Evolutionary conservation across 2,888 invertebrate genomes (phyloP), one percentile per base, ranked within the genome.

Genomic region (Dilophus febrilis): DNA sequence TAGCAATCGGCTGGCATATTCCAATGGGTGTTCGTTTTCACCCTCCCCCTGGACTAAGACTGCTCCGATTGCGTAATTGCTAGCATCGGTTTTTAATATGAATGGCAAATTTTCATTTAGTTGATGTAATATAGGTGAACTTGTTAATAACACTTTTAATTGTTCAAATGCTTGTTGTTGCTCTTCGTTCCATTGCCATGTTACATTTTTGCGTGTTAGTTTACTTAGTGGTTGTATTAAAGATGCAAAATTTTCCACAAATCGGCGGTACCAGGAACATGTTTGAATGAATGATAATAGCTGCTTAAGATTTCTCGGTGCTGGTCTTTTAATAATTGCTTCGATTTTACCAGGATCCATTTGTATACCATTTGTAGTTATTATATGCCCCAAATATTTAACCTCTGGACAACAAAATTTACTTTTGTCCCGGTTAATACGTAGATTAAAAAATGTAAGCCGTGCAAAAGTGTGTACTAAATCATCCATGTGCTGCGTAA

Each of bases 171-270:
- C 48, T 1, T 27, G 31, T 12, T 42, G n/a, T 40, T 49, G 47
- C 3, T 46, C 49, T 3, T 22, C 4, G 2, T 19, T 43, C 52
- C 53, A 54, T 2, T 14, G 17, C 52, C 53, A 54, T 1, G 35
- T 1, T n/a, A 45, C 35, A 5, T 38, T 39, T 32, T 56, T 54
- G 6, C 38, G 47, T 1, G 52, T 51, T 0, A 55, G 34, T 1
- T 19, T 10, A 1, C 51, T 54, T 4, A 57, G 31, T 2, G 56
- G 53, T 40, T 44, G 39, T 0, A 53, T 46, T 1, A 50, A 44
- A 7, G 45, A 29, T 1, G 49, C 42, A 49, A 58, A 55, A 47
- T 53, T 51, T 50, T 52, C 50, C 49, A 55, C 50, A 43, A 50
- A 48, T 40, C 52, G 17, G 8, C 52, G 22, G 36, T 51, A 55